Base-by-base conservation (phyloP, 2,113 vertebrate genomes). In the Orthonyx spaldingii region DNA sequence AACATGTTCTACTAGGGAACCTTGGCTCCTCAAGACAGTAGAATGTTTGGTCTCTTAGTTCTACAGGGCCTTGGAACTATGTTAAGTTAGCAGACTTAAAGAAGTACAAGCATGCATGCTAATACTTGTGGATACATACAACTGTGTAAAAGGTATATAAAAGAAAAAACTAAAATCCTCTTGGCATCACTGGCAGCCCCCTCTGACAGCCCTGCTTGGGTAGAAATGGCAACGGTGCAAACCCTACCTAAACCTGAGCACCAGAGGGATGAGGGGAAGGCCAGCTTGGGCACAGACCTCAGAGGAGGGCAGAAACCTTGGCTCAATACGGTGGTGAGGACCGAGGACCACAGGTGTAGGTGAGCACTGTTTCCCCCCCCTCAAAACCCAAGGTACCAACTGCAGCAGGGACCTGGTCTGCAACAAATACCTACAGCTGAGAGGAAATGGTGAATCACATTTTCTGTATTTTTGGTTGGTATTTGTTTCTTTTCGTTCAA, bases 281-380 rank as follows among this genome's bases (percentile, higher is more conserved):
- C 39, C 60, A 28, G 21, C 39, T 10, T 4, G 32, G 7, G 18
- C n/a, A 72, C 35, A 61, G 47, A 68, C 19, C 49, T 53, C 68
- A 0, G 18, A 16, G 52, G 32, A 69, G 5, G n/a, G 14, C 59
- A 32, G 50, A 57, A 47, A 68, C 32, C 15, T 74, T 61, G 22
- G 41, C 53, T 68, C 28, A 56, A 17, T 1, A 9, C 4, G 3
- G 39, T 2, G 12, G 16, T 16, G 42, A 69, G 37, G 27, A 65
- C 7, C 1, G 0, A 41, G 32, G 9, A 57, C 10, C 22, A 7
- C 1, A 16, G 42, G 20, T 1, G 2, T 0, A 28, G 17, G 66
- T 4, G 27, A 44, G 32, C 2, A 1, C 56, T 53, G 66, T 56
- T 32, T 16, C 26, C 8, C 24, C 8, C 15, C 6, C 8, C 1